Evolutionary conservation across 1,140 invertebrate species (phyloP).

Genomic region (Apis cerana): DNA sequence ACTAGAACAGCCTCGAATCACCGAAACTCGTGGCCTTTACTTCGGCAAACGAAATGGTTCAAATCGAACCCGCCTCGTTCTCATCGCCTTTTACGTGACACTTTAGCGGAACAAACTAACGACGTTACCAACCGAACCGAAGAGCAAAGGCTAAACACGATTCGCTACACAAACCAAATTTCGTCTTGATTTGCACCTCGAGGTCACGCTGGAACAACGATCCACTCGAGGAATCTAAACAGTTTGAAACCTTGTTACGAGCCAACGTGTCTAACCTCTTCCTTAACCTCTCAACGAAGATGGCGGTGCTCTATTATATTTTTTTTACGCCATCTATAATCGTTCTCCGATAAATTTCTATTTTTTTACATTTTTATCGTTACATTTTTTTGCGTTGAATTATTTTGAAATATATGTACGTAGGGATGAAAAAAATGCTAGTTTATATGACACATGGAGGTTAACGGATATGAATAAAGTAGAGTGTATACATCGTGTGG

Average conservation of each 20-base stretch:
- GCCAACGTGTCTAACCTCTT: no score
- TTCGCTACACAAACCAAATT: slow-evolving; percentile 11
- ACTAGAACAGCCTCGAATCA: background rate
- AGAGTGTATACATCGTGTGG: no score
- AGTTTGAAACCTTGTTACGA: background rate
- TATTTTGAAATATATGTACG: no score
- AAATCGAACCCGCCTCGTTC: slow-evolving; percentile 1
- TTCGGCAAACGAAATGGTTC: background rate
- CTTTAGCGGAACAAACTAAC: slow-evolving; percentile 8
- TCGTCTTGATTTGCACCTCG: slow-evolving; percentile 20
- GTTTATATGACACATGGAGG: no score
- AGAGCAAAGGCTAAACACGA: slow-evolving; percentile 17
- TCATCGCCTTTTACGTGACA: slow-evolving; percentile 20
- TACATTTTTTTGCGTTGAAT: no score
- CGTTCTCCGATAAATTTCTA: no score
- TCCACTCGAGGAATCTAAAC: background rate
- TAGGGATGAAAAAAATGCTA: no score
- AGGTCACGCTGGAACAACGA: background rate
- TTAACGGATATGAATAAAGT: no score
- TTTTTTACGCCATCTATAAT: no score
- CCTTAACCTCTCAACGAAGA: no score
- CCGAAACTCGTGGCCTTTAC: background rate
- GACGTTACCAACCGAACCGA: background rate
- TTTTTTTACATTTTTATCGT: no score
- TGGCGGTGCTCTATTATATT: no score